phyloP scores from a whole-genome alignment of 2,888 invertebrate genomes.

The Caenorhabditis japonica region DNA sequence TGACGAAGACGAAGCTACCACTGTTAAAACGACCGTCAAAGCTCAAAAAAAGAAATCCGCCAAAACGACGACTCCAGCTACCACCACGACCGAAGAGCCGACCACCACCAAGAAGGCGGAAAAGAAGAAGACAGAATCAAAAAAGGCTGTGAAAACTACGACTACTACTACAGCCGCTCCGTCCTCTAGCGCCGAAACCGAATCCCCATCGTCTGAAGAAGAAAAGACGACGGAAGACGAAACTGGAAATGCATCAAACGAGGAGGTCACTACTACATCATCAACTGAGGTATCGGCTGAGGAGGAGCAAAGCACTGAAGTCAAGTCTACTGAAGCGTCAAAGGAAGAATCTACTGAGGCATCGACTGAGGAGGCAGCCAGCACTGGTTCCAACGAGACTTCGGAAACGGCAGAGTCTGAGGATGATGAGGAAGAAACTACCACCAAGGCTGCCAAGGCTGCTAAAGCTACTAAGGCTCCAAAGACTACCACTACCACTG shows the following conservation, averaged over 20 bases:
- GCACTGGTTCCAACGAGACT: conserved; percentile 19
- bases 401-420: conserved; percentile 11
- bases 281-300: conserved; percentile 41
- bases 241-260: conserved; percentile 38
- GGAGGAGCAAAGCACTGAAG: conserved; percentile 29
- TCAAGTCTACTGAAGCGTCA: conserved; percentile 40
- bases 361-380: conserved; percentile 18
- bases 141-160: conserved; percentile 42
- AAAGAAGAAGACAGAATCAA: conserved; percentile 42
- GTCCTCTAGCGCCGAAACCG: conserved; percentile 36
- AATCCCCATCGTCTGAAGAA: conserved; percentile 50
- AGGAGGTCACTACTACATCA: conserved; percentile 36
- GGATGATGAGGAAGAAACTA: conserved; percentile 16
- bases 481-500: conserved; percentile 25
- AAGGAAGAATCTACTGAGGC: conserved; percentile 19
- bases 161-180: conserved; percentile 39
- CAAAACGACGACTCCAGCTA: conserved; percentile 19
- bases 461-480: conserved; percentile 15
- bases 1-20: conserved; percentile 19
- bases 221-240: conserved; percentile 49
- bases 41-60: conserved; percentile 36
- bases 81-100: conserved; percentile 35
- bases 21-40: conserved; percentile 34
- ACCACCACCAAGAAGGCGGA: conserved; percentile 38
- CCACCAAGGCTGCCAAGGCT: conserved; percentile 26